phyloP scores from a whole-genome alignment of 1,140 invertebrate species.

The Megathymus violae region DNA sequence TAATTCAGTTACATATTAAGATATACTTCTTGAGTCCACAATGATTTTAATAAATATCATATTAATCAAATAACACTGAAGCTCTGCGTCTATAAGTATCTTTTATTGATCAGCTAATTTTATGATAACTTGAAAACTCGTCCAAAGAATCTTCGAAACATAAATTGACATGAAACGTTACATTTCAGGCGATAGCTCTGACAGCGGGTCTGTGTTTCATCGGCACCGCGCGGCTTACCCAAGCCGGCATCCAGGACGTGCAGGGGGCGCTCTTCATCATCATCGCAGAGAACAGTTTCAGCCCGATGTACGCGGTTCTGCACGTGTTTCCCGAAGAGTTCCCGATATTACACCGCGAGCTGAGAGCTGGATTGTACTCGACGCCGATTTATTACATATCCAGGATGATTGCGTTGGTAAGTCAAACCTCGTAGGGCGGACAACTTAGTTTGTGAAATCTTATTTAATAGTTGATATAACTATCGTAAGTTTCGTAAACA shows the following conservation, averaged over 20 bases:
- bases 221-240: slow-evolving; percentile 87
- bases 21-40: no score
- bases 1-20: no score
- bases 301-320: slow-evolving; percentile 93
- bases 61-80: no score
- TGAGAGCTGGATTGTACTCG: slow-evolving; percentile 90
- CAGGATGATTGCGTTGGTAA: slow-evolving; percentile 90
- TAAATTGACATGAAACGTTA: background rate
- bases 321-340: slow-evolving; percentile 91
- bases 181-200: slow-evolving; percentile 87
- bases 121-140: no score
- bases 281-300: slow-evolving; percentile 94
- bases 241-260: slow-evolving; percentile 91
- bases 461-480: no score
- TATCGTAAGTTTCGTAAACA: no score
- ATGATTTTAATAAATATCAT: no score
- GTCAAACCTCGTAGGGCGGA: slow-evolving; percentile 54
- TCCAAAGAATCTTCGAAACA: no score
- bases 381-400: slow-evolving; percentile 90
- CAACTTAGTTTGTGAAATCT: no score
- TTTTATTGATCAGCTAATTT: no score
- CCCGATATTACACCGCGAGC: slow-evolving; percentile 91
- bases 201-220: slow-evolving; percentile 91
- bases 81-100: no score
- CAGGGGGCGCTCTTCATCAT: slow-evolving; percentile 93